Evolutionary conservation across 2,888 invertebrate genomes (phyloP).

Genomic region (Acleris sparsana): DNA sequence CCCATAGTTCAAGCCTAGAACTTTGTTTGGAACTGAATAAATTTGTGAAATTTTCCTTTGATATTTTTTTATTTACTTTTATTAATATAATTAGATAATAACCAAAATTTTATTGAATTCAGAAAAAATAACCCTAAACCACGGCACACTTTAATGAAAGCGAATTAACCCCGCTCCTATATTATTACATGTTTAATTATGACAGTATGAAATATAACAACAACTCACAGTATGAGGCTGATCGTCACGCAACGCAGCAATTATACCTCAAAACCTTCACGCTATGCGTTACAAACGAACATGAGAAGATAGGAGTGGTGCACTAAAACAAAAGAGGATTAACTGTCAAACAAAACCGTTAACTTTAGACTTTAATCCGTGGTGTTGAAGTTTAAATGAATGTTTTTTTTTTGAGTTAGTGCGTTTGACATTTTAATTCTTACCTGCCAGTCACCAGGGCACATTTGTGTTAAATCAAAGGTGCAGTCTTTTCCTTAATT

Average conservation of each 20-base stretch:
- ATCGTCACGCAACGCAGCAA: slow-evolving; percentile 32
- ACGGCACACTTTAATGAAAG: too few relatives aligned
- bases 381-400: neutral
- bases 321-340: neutral
- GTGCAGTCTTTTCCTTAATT: slow-evolving; percentile 24
- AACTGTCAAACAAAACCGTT: slow-evolving; percentile 9
- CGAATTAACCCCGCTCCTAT: neutral
- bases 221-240: slow-evolving; percentile 28
- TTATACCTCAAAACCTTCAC: slow-evolving; percentile 12
- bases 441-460: slow-evolving; percentile 29
- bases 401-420: neutral
- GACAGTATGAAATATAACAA: slow-evolving; percentile 27
- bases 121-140: too few relatives aligned
- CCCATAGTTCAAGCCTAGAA: too few relatives aligned
- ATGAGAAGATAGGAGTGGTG: slow-evolving; percentile 27
- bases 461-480: slow-evolving; percentile 27
- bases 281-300: slow-evolving; percentile 28
- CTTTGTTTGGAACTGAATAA: too few relatives aligned
- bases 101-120: too few relatives aligned
- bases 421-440: neutral
- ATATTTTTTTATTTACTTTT: too few relatives aligned
- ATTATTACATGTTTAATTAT: slow-evolving; percentile 23
- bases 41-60: too few relatives aligned
- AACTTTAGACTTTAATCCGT: neutral
- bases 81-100: too few relatives aligned